Percentiles rank a stretch among this genome's conserved stretches.
These are phyloP conservation scores for Andrena minutula DNA, from an alignment of 2,888 invertebrate genomes.

Conservation along the genomic window DNA sequence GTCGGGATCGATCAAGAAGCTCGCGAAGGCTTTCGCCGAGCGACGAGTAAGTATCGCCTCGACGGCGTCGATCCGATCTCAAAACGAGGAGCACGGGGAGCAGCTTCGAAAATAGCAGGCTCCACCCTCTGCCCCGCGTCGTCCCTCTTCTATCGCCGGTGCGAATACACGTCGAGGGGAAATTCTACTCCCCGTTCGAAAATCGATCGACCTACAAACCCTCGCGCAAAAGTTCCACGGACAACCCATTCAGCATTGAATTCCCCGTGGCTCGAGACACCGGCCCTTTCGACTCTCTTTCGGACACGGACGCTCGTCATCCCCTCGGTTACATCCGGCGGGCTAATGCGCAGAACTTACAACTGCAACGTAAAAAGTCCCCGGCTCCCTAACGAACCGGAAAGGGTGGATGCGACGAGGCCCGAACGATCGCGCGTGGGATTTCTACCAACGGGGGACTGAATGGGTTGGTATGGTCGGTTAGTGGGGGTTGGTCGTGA, in stretches of 20 bases:
- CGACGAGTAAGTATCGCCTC: neutral
- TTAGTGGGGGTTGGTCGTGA: slow-evolving; percentile 41
- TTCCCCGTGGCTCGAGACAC: neutral
- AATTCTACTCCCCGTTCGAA: neutral
- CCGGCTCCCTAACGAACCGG: neutral
- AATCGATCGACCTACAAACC: slow-evolving; percentile 50
- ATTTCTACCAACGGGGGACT: too few relatives aligned
- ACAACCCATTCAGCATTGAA: slow-evolving; percentile 38
- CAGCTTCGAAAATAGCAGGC: neutral
- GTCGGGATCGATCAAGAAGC: slow-evolving; percentile 22
- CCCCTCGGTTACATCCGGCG: neutral
- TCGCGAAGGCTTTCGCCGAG: neutral
- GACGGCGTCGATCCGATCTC: neutral
- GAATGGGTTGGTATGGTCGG: slow-evolving; percentile 20
- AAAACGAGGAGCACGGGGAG: neutral
- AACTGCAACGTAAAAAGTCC: neutral
- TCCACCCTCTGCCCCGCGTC: too few relatives aligned
- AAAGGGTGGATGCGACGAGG: slow-evolving; percentile 30
- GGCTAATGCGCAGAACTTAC: neutral
- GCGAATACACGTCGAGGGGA: neutral
- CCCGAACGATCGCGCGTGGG: neutral
- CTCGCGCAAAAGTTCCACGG: slow-evolving; percentile 51
- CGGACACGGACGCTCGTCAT: neutral
- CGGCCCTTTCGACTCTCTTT: neutral
- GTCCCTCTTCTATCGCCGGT: neutral